phyloP scores from a whole-genome alignment of 2,113 vertebrate genomes.

The Eurypyga helias region DNA sequence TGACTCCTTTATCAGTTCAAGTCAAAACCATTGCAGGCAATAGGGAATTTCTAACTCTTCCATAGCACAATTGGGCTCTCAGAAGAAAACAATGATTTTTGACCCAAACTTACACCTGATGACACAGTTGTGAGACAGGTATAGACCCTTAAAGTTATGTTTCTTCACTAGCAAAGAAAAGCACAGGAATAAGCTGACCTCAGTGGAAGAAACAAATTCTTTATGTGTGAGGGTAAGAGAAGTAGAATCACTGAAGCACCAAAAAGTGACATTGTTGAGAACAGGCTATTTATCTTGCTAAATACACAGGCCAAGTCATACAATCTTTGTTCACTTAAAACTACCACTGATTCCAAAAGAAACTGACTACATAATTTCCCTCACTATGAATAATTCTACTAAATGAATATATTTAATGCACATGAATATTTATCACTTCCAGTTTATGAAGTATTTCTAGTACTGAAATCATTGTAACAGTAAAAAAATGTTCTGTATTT shows the following conservation, averaged over 20 bases:
- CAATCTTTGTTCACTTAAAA: constrained; percentile 47
- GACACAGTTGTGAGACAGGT: background rate
- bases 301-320: constrained; percentile 10
- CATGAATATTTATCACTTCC: constrained; percentile 61
- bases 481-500: constrained; percentile 36
- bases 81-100: background rate
- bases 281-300: constrained; percentile 41
- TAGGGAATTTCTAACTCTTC: background rate
- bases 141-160: background rate
- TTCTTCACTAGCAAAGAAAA: background rate
- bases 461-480: background rate
- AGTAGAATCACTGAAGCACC: background rate
- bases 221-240: background rate
- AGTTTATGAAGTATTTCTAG: constrained; percentile 32
- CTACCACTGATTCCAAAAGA: constrained; percentile 35
- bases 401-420: constrained; percentile 49
- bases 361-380: constrained; percentile 61
- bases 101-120: background rate
- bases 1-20: background rate
- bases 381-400: constrained; percentile 57
- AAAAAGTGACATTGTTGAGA: background rate
- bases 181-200: background rate
- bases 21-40: background rate
- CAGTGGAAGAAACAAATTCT: background rate
- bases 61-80: background rate